Evolutionary conservation across 2,797 vertebrate species (phyloP).

Genomic region (Nannoperca australis): DNA sequence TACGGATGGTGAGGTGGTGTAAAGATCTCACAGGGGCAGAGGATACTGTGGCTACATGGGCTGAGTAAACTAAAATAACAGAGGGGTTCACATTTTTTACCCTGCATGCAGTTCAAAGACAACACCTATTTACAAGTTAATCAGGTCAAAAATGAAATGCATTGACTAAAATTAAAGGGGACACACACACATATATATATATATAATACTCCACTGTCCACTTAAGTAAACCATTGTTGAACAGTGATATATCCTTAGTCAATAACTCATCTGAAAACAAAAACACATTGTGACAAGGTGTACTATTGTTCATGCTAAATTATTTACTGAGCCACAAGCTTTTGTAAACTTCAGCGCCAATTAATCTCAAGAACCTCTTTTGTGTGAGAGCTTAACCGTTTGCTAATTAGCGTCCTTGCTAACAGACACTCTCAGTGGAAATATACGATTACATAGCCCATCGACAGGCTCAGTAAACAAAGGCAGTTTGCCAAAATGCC

Average conservation of each 20-base stretch:
- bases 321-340: conserved; percentile 71
- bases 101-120: background rate
- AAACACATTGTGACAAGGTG: conserved; percentile 66
- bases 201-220: background rate
- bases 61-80: background rate
- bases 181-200: background rate
- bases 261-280: conserved; percentile 39
- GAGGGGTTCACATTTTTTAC: conserved; percentile 4
- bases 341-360: conserved; percentile 77
- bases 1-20: conserved; percentile 1
- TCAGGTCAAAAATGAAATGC: background rate
- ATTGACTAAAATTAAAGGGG: background rate
- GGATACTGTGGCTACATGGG: background rate
- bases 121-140: background rate
- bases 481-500: conserved; percentile 75
- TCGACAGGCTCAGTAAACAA: conserved; percentile 73
- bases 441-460: conserved; percentile 79
- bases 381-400: conserved; percentile 77
- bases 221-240: conserved; percentile 2
- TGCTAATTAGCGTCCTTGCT: conserved; percentile 77
- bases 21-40: conserved; percentile 24
- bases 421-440: conserved; percentile 80
- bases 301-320: conserved; percentile 70
- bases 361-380: conserved; percentile 81
- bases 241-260: conserved; percentile 11